Base-by-base conservation (phyloP, 2,888 invertebrate species). In the Drosophila kambysellisi region DNA sequence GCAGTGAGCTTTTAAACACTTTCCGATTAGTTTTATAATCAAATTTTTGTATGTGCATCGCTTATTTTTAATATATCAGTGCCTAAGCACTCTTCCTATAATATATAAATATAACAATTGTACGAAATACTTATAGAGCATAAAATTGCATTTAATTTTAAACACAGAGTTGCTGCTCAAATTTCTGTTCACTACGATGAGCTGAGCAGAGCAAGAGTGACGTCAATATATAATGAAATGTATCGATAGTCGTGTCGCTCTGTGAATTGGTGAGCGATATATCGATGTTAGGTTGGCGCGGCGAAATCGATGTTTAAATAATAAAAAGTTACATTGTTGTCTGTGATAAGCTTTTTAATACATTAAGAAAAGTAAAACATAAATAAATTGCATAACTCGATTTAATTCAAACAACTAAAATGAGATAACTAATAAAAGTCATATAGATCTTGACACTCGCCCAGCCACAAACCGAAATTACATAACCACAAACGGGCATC, bases 381-480 rank as follows among this genome's bases (percentile, higher is more conserved):
- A 81, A 83, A 59, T 81, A 37, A 71, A 79, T 70, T 76, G 76
- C 79, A 87, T 87, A 25, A 25, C 25, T 25, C 25, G 25, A 25
- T 25, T 25, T 25, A 3, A 25, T 25, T 25, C 25, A 3, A 25
- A 25, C 25, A 25, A 25, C 25, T 25, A 25, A 25, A 25, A 25
- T 25, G 25, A 2, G 25, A 25, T 25, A 25, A 25, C 25, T 25
- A 25, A 25, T 25, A 25, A 25, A 25, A 25, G 25, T 25, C 25
- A 25, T 25, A 25, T 25, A 25, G 25, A 25, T 25, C 3, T 25
- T 25, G 25, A 97, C 97, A 0, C 97, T 97, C 79, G 97, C 96
- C 98, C 98, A 98, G 15, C 98, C 98, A 65, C 96, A 94, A 69
- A 95, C 95, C 9, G 95, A 96, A 79, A 97, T 97, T 64, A 98